Percentiles rank a stretch among this genome's conserved stretches.
Evolutionary conservation across 2,113 vertebrate genomes (phyloP).

Genomic region (Sigmodon hispidus): DNA sequence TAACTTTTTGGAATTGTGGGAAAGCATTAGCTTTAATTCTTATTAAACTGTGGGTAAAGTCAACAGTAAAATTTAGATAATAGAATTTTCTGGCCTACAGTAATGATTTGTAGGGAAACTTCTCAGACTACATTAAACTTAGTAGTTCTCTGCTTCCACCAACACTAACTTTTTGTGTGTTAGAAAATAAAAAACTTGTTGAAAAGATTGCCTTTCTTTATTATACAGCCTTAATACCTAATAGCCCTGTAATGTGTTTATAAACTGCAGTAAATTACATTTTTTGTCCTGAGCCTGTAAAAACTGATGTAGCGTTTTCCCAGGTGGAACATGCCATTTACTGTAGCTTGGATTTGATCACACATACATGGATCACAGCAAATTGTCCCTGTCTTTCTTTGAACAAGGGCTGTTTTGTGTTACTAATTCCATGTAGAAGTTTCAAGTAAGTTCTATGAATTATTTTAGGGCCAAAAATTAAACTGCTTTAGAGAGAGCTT

Average conservation of each 20-base stretch:
- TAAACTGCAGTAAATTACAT: background rate
- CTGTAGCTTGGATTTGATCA: background rate
- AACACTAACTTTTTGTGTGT: background rate
- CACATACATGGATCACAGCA: background rate
- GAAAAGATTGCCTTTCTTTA: background rate
- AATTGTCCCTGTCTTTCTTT: background rate
- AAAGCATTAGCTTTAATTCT: background rate
- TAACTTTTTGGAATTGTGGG: too few species aligned
- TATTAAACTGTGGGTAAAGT: background rate
- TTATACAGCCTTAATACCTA: background rate
- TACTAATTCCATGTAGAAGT: background rate
- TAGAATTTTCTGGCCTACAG: background rate
- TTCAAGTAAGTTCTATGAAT: background rate
- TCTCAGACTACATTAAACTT: background rate
- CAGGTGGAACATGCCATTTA: background rate
- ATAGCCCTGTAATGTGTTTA: background rate
- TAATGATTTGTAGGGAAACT: background rate
- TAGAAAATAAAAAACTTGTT: too few species aligned
- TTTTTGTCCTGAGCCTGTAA: background rate
- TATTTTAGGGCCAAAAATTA: background rate
- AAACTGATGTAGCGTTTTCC: background rate
- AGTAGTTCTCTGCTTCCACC: background rate
- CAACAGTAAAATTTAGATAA: background rate
- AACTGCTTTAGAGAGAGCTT: background rate
- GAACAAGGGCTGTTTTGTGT: background rate